phyloP scores from a whole-genome alignment of 2,113 vertebrate species.

The Dipodomys merriami region DNA sequence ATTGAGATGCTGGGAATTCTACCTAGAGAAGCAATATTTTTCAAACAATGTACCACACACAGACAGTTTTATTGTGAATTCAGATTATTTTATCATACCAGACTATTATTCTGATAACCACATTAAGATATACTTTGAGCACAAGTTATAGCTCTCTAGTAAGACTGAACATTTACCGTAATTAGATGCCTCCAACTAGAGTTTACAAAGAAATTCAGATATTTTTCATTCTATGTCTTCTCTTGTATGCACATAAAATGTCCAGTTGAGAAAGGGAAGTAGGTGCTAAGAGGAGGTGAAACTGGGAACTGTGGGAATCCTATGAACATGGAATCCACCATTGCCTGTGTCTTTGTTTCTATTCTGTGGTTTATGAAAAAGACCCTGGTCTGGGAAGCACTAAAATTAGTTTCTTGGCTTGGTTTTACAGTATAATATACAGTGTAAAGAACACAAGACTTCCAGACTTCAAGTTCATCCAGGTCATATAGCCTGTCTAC shows the following conservation, averaged over 20 bases:
- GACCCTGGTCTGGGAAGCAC: neutral
- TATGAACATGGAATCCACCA: neutral
- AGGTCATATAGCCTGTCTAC: neutral
- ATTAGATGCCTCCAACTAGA: slow-evolving; percentile 25
- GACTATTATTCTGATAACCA: slow-evolving; percentile 66
- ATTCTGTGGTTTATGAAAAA: neutral
- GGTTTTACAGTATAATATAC: neutral
- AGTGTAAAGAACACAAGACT: neutral
- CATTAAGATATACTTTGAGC: slow-evolving; percentile 70
- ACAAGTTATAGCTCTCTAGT: slow-evolving; percentile 67
- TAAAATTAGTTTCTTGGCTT: neutral
- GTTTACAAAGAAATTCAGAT: slow-evolving; percentile 52
- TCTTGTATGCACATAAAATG: slow-evolving; percentile 12
- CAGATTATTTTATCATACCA: slow-evolving; percentile 62
- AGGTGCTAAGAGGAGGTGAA: neutral
- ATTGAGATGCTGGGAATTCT: slow-evolving; percentile 83
- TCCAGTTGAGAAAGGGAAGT: slow-evolving; percentile 4
- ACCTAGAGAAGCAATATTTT: slow-evolving; percentile 82
- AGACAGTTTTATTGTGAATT: slow-evolving; percentile 79
- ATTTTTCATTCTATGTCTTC: neutral
- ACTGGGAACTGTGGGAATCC: neutral
- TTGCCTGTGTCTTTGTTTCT: rapidly evolving
- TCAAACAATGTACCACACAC: slow-evolving; percentile 77
- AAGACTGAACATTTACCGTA: slow-evolving; percentile 47
- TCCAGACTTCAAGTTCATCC: neutral